Evolutionary conservation across 1,140 invertebrate species (phyloP).

Genomic region (Rhyzopertha dominica): DNA sequence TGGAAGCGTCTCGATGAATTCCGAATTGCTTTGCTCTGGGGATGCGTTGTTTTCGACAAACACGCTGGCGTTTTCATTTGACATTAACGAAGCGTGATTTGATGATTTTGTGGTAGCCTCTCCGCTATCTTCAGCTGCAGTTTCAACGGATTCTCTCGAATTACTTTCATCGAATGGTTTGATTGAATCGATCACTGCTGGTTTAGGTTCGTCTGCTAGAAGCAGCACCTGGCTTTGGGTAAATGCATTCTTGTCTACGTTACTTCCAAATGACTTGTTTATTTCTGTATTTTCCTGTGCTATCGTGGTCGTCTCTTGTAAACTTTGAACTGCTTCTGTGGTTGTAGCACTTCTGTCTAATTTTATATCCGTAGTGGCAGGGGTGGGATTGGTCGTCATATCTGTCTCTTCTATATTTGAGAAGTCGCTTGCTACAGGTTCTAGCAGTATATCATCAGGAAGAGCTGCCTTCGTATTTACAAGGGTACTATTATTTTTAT

Average conservation of each 20-base stretch:
- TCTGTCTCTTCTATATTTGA: no score
- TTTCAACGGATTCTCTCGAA: conserved; percentile 39
- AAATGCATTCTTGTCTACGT: background rate
- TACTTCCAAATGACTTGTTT: no score
- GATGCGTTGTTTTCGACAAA: conserved; percentile 6
- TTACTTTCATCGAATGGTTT: no score
- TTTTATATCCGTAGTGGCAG: conserved; percentile 25
- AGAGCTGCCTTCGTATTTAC: conserved; percentile 4
- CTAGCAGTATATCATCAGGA: conserved; percentile 2
- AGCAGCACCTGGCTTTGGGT: conserved; percentile 10
- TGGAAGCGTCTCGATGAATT: conserved; percentile 20
- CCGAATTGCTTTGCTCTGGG: conserved; percentile 1
- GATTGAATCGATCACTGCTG: background rate
- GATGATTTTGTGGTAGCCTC: conserved; percentile 30
- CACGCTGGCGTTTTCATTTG: conserved; percentile 36
- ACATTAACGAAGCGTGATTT: conserved; percentile 21
- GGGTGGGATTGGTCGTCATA: no score
- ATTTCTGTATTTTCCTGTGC: no score
- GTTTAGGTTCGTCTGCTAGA: background rate
- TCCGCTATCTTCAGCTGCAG: conserved; percentile 28
- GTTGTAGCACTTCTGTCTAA: no score
- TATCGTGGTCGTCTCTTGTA: no score
- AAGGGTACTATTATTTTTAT: background rate
- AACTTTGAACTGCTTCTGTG: no score
- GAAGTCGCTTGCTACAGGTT: background rate